Base-by-base conservation (phyloP, 2,888 invertebrate species). In the Drosophila macrospina region DNA sequence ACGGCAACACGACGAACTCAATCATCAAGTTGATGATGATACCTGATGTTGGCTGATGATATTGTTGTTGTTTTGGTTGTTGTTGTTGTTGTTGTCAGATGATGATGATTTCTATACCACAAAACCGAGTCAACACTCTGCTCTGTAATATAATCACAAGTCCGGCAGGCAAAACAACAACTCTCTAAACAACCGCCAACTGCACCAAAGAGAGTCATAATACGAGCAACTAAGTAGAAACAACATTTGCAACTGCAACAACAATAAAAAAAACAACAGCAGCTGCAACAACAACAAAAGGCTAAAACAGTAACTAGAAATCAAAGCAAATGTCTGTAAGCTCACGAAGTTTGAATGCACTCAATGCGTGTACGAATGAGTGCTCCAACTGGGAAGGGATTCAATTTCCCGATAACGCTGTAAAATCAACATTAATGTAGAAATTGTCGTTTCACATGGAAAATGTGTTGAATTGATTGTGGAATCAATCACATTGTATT, bases 131-230 rank as follows among this genome's bases (percentile, higher is more conserved):
- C 20, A 42, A 64, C 45, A 55, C 13, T 24, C 20, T 20, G 62
- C 51, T 47, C 24, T 60, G 76, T 85, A 82, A 82, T 79, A 68
- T 79, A 85, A 85, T 81, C 82, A 69, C 60, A 66, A 52, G 70
- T 70, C 70, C 70, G 70, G 70, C 64, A 52, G 50, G 47, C 66
- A 50, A 51, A 44, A 36, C 60, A 41, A 37, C 70, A 63, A 62
- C 81, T 82, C 81, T 85, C 71, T 77, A 79, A 81, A 85, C 77
- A 70, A 72, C 62, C 52, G 75, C 62, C 52, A 47, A 67, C 62
- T 60, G 56, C 75, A 69, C 73, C 69, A 77, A 85, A 79, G 74
- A 79, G 81, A 85, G 77, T 69, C 77, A 79, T 85, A 81, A 81
- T 74, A 63, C 79, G 71, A 71, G 79, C 80, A 71, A 83, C 74